A percentile compares a stretch with the other conserved stretches of the same genome.
Evolutionary conservation across 2,113 vertebrate genomes (phyloP).

Genomic region (Hippolais icterina): DNA sequence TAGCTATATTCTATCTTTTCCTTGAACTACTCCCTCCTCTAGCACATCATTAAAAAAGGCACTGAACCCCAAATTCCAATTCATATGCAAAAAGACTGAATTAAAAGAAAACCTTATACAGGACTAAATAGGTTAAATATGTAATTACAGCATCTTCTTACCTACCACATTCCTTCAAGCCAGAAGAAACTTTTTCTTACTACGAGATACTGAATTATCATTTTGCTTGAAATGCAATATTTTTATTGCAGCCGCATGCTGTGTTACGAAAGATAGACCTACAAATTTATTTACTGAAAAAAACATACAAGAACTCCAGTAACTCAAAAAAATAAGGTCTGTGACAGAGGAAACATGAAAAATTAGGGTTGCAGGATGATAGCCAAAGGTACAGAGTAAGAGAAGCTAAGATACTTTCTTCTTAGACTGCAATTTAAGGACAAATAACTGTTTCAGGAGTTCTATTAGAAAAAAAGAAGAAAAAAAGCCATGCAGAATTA

Average conservation of each 20-base stretch:
- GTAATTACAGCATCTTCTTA: background rate
- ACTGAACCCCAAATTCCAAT: background rate
- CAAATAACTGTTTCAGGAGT: background rate
- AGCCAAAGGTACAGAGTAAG: background rate
- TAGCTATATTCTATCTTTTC: background rate
- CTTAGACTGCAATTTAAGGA: background rate
- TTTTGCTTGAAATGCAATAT: background rate
- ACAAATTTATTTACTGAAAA: background rate
- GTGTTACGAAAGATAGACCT: background rate
- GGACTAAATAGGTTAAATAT: background rate
- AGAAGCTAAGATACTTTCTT: background rate
- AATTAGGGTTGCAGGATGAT: background rate
- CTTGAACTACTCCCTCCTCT: background rate
- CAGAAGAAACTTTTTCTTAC: background rate
- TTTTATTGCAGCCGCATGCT: background rate
- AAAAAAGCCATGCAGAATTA: background rate
- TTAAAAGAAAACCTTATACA: background rate
- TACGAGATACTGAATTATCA: background rate
- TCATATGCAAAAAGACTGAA: background rate
- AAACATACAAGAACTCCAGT: background rate
- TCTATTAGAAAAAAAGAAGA: background rate
- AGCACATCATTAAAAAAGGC: background rate
- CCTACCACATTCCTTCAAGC: background rate
- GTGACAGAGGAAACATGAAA: background rate
- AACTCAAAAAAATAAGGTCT: background rate